Evolutionary conservation across 2,797 vertebrate species (phyloP).

Genomic region (Coluber constrictor): DNA sequence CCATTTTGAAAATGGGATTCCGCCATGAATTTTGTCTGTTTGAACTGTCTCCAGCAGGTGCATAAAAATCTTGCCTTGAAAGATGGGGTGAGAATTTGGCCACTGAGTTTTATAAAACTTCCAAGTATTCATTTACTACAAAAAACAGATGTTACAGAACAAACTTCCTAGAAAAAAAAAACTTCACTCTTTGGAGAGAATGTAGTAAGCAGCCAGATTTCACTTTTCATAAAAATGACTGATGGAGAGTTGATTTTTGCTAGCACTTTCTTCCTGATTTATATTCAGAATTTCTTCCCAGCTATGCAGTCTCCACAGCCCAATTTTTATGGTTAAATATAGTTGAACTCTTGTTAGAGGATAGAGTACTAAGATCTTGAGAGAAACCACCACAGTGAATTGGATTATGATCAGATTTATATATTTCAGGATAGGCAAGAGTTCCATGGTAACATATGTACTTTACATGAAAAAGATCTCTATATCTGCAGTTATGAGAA

Average conservation of each 20-base stretch:
- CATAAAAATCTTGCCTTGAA: background rate
- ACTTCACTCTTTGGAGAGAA: background rate
- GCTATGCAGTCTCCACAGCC: background rate
- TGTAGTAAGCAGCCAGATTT: background rate
- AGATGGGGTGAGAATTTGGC: constrained; percentile 11
- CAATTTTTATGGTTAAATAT: background rate
- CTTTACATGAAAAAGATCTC: background rate
- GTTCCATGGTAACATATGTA: background rate
- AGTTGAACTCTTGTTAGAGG: background rate
- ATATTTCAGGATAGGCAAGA: background rate
- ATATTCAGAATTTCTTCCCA: background rate
- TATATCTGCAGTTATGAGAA: background rate
- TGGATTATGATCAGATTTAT: background rate
- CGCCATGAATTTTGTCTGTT: background rate
- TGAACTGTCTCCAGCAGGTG: constrained; percentile 26
- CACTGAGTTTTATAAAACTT: background rate
- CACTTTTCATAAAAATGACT: constrained; percentile 19
- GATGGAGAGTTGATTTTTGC: constrained; percentile 9
- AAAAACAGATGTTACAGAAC: background rate
- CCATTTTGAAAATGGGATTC: background rate
- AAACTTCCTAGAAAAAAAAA: background rate
- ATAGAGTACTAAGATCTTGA: background rate
- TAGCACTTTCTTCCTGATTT: background rate
- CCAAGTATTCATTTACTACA: constrained; percentile 16
- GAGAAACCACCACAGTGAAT: background rate